These are phyloP conservation scores for Valencia hispanica DNA, from an alignment of 2,797 vertebrate species.

Conservation along the genomic window DNA sequence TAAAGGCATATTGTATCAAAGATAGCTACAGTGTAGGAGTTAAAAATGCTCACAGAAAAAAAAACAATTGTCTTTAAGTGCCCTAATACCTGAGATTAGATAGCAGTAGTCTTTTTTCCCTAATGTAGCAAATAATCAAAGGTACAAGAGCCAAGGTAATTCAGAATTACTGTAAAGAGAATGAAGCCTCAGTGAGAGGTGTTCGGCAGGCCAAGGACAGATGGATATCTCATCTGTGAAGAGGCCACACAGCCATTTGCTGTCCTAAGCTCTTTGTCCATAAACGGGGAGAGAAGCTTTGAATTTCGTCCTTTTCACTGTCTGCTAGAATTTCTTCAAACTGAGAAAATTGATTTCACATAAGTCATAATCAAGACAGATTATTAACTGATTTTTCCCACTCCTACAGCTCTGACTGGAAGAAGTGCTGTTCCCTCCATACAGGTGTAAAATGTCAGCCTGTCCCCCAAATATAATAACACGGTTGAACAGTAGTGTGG, in stretches of 20 bases:
- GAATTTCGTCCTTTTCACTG: slow-evolving; percentile 52
- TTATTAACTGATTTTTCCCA: slow-evolving; percentile 70
- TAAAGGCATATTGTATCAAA: not conserved
- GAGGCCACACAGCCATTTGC: slow-evolving; percentile 55
- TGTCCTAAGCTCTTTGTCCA: slow-evolving; percentile 69
- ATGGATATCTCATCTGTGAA: slow-evolving; percentile 62
- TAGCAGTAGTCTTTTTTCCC: not conserved
- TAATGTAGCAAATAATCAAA: slow-evolving; percentile 36
- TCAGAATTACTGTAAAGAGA: slow-evolving; percentile 29
- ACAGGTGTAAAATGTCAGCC: slow-evolving; percentile 63
- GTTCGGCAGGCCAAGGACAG: slow-evolving; percentile 52
- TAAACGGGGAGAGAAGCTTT: slow-evolving; percentile 54
- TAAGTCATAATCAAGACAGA: slow-evolving; percentile 62
- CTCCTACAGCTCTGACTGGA: slow-evolving; percentile 51
- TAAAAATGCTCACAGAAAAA: not conserved
- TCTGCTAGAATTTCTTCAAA: slow-evolving; percentile 72
- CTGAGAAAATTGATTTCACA: slow-evolving; percentile 73
- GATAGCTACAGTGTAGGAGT: not conserved
- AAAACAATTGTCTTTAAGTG: not conserved
- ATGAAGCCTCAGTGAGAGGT: slow-evolving; percentile 41
- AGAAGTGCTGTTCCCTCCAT: slow-evolving; percentile 43
- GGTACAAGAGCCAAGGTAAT: slow-evolving; percentile 11
- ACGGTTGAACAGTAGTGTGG: slow-evolving; percentile 7
- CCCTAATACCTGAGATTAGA: slow-evolving; percentile 1
- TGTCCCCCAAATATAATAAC: slow-evolving; percentile 15